These are phyloP conservation scores for Falco cherrug DNA, from an alignment of 2,797 vertebrate species.

Conservation along the genomic window DNA sequence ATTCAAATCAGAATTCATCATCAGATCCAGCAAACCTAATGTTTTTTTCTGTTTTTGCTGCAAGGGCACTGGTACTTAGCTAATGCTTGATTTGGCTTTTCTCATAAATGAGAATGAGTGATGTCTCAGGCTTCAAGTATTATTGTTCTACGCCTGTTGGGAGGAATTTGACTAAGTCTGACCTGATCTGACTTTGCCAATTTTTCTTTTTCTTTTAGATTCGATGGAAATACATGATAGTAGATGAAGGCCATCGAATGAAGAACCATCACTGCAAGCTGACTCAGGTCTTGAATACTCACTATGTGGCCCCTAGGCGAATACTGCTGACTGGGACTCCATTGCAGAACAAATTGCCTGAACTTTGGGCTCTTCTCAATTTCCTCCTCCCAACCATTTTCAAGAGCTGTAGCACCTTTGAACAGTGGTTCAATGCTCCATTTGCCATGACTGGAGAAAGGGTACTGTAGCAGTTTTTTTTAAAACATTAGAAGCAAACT, in stretches of 20 bases:
- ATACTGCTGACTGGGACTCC: conserved; percentile 95
- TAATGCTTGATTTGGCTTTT: neutral
- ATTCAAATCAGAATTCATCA: neutral
- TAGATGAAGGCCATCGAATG: conserved; percentile 98
- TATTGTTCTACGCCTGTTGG: neutral
- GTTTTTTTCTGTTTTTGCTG: neutral
- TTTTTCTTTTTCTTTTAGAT: conserved; percentile 76
- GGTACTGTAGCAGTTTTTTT: conserved; percentile 72
- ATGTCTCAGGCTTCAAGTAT: neutral
- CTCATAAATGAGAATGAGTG: neutral
- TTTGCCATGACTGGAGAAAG: conserved; percentile 98
- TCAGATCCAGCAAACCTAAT: neutral
- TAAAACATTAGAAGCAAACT: neutral
- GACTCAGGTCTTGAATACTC: conserved; percentile 96
- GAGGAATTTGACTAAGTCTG: neutral
- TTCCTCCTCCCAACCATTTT: conserved; percentile 98
- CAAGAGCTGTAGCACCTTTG: conserved; percentile 98
- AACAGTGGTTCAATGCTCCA: conserved; percentile 98
- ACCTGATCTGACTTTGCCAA: neutral
- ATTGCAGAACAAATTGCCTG: conserved; percentile 94
- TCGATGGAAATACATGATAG: conserved; percentile 99
- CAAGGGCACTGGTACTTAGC: neutral
- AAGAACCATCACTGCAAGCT: conserved; percentile 99
- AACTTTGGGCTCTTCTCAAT: conserved; percentile 97
- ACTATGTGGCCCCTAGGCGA: conserved; percentile 94